These are phyloP conservation scores for Eupelmus urozonus DNA, from an alignment of 2,888 invertebrate genomes.

Conservation along the genomic window DNA sequence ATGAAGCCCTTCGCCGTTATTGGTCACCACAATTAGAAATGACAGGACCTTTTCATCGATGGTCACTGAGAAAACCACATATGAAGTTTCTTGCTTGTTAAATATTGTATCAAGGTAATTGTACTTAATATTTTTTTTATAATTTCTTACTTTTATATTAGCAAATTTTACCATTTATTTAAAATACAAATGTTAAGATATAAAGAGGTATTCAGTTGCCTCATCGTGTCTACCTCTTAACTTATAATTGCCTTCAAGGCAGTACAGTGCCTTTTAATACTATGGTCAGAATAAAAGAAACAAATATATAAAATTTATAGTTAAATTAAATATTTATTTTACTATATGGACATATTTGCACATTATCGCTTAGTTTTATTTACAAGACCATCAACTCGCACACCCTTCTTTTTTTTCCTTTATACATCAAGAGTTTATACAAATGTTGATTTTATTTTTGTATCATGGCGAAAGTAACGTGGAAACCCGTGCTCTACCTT, in stretches of 20 bases:
- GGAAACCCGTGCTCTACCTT: slow-evolving; percentile 81
- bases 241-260: too few species aligned
- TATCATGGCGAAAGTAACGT: slow-evolving; percentile 79
- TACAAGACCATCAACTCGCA: slow-evolving; percentile 46
- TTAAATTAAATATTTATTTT: slow-evolving; percentile 58
- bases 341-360: slow-evolving; percentile 55
- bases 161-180: neutral
- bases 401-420: slow-evolving; percentile 17
- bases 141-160: neutral
- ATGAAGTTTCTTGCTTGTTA: slow-evolving; percentile 72
- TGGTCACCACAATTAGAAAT: slow-evolving; percentile 81
- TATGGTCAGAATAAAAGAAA: too few species aligned
- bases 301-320: slow-evolving; percentile 37
- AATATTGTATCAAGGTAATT: slow-evolving; percentile 50
- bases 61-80: slow-evolving; percentile 70
- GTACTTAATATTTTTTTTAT: slow-evolving; percentile 19
- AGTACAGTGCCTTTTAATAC: too few species aligned
- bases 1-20: slow-evolving; percentile 89
- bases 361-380: slow-evolving; percentile 45
- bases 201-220: too few species aligned
- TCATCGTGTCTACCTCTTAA: too few species aligned
- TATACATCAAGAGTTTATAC: slow-evolving; percentile 72
- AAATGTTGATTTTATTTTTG: slow-evolving; percentile 72
- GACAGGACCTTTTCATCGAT: slow-evolving; percentile 73
- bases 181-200: neutral